Evolutionary conservation across 1,140 invertebrate genomes (phyloP), one percentile per base, ranked within the genome.

Genomic region (Oncopeltus fasciatus): DNA sequence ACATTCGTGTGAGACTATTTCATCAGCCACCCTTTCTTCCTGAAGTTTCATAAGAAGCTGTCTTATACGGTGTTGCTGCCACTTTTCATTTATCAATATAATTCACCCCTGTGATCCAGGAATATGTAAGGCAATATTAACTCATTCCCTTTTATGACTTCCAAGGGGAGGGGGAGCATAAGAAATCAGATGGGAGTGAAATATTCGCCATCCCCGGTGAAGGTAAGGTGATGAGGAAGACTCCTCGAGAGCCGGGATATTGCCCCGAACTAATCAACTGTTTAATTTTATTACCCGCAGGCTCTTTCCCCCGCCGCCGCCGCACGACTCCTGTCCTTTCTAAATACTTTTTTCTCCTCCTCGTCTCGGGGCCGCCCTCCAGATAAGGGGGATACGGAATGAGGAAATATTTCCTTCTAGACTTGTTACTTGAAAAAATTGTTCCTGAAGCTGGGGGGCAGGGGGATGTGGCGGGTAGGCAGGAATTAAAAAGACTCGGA

Each of bases 341-440:
- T 62, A 62, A 62, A 62, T 62, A 62, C 61, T 56, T 62, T 62
- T 62, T 62, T 27, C 28, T 57, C 61, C 51, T 51, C 59, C 59
- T 27, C 20, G 11, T 47, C 33, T 43, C 31, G n/a, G 18, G 5
- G 14, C 31, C 14, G 43, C 31, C 31, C 38, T 20, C 28, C 28
- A 56, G 60, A 14, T 49, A 31, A 14, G 21, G 53, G 51, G 51
- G 21, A 21, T 18, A 31, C 28, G 62, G 53, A 63, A 63, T 63
- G 62, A 59, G 57, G 57, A 63, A 63, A 63, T 63, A 63, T 63
- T 57, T 62, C 61, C 61, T 62, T 62, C 61, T 57, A 62, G 61
- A 62, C 61, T 62, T 62, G 61, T 62, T 62, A 56, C 49, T 62
- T 62, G 61, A 62, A 62, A 62, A 62, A 62, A 62, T 62, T 51